Percentiles rank a stretch among this genome's conserved stretches.
Conservation (phyloP, 1,140 invertebrate genomes). For the Trachymyrmex cornetzi region DNA sequence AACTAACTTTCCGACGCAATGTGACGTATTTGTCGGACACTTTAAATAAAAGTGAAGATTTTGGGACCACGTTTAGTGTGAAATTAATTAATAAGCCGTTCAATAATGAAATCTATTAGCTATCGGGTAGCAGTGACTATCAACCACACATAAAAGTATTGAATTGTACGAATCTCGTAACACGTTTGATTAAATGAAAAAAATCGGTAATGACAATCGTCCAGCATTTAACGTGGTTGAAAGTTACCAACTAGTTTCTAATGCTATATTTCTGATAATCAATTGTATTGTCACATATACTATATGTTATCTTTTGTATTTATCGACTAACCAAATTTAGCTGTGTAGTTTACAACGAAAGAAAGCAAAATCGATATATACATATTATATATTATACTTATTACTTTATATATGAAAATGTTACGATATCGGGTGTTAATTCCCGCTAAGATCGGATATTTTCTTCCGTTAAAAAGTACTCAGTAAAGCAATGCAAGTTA, state of each 20-base stretch:
- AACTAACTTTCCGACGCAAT: not conserved
- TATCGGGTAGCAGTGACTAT: constrained; percentile 41
- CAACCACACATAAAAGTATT: constrained; percentile 32
- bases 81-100: constrained; percentile 39
- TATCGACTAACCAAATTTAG: constrained; percentile 76
- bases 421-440: constrained; percentile 28
- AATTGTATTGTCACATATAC: constrained; percentile 50
- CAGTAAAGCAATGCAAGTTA: constrained; percentile 50
- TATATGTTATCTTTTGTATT: constrained; percentile 67
- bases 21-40: not conserved
- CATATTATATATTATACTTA: constrained; percentile 44
- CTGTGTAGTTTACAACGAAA: constrained; percentile 36
- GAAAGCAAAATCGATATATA: constrained; percentile 16
- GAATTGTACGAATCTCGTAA: constrained; percentile 11
- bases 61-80: constrained; percentile 2
- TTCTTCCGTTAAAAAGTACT: constrained; percentile 42
- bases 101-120: constrained; percentile 33
- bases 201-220: constrained; percentile 15
- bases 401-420: constrained; percentile 50
- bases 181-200: constrained; percentile 9
- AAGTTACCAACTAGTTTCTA: constrained; percentile 56
- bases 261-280: constrained; percentile 21
- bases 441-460: constrained; percentile 10
- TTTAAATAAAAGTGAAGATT: constrained; percentile 17
- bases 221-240: constrained; percentile 42